Conservation (phyloP, 2,888 invertebrate species). For the Lasioglossum pauxillum region DNA sequence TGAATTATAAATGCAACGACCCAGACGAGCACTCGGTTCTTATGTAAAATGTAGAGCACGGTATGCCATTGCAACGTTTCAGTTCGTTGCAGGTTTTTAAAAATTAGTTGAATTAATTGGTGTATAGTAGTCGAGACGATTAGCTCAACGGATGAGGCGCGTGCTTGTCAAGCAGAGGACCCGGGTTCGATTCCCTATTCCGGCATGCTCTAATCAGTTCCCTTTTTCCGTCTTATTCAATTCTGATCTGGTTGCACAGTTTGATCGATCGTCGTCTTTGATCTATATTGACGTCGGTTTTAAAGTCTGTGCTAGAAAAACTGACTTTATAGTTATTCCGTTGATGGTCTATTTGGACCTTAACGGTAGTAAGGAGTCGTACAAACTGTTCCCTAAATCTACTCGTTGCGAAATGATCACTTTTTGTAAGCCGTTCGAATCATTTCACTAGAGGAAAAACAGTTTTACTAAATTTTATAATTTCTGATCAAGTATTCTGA, state of each 20-base stretch:
- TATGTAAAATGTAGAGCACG: not conserved
- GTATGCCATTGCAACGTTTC: not conserved
- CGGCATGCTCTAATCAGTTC: not conserved
- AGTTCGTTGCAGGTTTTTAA: too few relatives aligned
- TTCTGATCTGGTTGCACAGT: constrained; percentile 72
- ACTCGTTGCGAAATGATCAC: not conserved
- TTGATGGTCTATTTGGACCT: constrained; percentile 39
- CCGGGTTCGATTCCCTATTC: not conserved
- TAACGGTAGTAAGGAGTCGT: constrained; percentile 69
- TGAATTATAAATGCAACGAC: not conserved
- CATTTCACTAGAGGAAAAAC: not conserved
- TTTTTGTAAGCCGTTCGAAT: not conserved
- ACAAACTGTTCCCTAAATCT: constrained; percentile 58
- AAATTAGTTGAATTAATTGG: not conserved
- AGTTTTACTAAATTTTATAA: not conserved
- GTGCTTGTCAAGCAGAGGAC: not conserved
- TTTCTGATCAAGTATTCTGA: not conserved
- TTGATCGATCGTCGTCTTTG: constrained; percentile 78
- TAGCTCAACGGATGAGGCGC: not conserved
- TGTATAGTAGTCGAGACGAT: not conserved
- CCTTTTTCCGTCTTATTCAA: not conserved
- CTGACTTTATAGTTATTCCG: constrained; percentile 75
- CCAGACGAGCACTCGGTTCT: not conserved
- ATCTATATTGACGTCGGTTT: constrained; percentile 69
- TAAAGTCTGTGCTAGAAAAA: constrained; percentile 80